These are phyloP conservation scores for Synanthedon vespiformis DNA, from an alignment of 2,888 invertebrate species.

Conservation along the genomic window DNA sequence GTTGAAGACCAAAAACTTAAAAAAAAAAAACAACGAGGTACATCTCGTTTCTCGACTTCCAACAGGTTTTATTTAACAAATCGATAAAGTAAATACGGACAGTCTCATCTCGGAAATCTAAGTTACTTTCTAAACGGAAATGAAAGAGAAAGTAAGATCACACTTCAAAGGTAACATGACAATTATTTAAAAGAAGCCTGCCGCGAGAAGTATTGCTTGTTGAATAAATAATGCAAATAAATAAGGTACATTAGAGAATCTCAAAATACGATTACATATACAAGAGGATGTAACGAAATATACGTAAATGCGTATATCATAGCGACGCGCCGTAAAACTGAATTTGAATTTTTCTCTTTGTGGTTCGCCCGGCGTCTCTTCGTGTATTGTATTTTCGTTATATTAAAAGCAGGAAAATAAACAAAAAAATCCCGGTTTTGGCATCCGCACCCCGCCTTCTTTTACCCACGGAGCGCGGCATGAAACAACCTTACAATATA, in stretches of 20 bases:
- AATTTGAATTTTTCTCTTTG: conserved; percentile 42
- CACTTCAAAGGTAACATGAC: conserved; percentile 8
- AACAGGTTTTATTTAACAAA: too few relatives aligned
- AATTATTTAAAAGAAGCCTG: conserved; percentile 6
- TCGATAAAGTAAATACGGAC: too few relatives aligned
- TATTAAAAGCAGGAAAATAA: conserved; percentile 44
- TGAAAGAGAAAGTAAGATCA: conserved; percentile 4
- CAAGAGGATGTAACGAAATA: conserved; percentile 17
- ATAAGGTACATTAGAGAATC: conserved; percentile 15
- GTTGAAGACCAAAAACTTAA: too few relatives aligned
- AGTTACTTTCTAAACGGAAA: conserved; percentile 2
- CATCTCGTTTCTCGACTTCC: too few relatives aligned
- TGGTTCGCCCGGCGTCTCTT: conserved; percentile 19
- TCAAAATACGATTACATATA: conserved; percentile 20
- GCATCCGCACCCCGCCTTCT: conserved; percentile 8
- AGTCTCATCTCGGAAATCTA: conserved; percentile 1
- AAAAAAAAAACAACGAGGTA: too few relatives aligned
- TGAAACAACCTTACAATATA: not conserved
- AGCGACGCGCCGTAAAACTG: conserved; percentile 27
- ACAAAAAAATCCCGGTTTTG: conserved; percentile 25
- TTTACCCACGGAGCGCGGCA: not conserved
- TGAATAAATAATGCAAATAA: conserved; percentile 12
- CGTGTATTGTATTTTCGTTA: conserved; percentile 38
- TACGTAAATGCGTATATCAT: conserved; percentile 28
- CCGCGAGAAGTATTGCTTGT: conserved; percentile 6